Evolutionary conservation across 2,797 vertebrate species (phyloP).

Genomic region (Coregonus ussuriensis): DNA sequence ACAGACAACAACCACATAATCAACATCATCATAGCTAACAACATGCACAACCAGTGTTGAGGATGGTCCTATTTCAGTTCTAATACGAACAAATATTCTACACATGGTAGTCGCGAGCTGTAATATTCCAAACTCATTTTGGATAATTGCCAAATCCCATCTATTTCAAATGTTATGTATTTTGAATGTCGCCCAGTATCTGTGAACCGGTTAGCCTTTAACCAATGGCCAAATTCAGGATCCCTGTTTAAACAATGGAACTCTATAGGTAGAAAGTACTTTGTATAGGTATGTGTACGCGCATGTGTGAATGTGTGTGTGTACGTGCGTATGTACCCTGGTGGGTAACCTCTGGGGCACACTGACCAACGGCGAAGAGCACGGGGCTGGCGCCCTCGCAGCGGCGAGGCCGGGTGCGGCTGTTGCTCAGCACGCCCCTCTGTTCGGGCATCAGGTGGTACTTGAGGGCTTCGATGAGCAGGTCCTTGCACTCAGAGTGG

Average conservation of each 20-base stretch:
- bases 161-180: no score
- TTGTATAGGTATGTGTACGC: background rate
- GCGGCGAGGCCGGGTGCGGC: slow-evolving; percentile 91
- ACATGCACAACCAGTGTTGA: background rate
- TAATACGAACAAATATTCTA: no score
- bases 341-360: slow-evolving; percentile 55
- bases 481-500: slow-evolving; percentile 97
- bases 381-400: slow-evolving; percentile 97
- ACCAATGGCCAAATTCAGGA: no score
- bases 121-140: no score
- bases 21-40: background rate
- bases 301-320: slow-evolving; percentile 10
- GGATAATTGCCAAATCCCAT: no score
- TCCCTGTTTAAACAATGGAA: no score
- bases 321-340: slow-evolving; percentile 43
- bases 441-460: slow-evolving; percentile 99
- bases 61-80: no score
- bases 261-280: no score
- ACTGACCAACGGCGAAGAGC: slow-evolving; percentile 96
- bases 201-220: no score
- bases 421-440: slow-evolving; percentile 92
- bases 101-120: no score
- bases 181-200: no score
- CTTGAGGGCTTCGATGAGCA: slow-evolving; percentile 97
- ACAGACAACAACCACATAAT: background rate